These are phyloP conservation scores for Leptura quadrifasciata DNA, from an alignment of 2,888 invertebrate species.

Conservation along the genomic window DNA sequence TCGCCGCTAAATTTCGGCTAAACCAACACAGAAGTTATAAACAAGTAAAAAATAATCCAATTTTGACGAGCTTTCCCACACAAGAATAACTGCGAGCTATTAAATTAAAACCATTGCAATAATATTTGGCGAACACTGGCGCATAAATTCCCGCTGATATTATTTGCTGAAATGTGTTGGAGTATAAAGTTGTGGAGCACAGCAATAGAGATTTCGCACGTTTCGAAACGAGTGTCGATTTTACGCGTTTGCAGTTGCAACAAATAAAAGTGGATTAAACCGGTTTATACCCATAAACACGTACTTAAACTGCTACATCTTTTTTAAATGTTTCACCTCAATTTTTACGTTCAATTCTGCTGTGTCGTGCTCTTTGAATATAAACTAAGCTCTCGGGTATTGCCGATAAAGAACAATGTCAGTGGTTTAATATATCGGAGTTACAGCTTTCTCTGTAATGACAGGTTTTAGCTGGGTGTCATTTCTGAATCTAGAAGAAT, in stretches of 20 bases:
- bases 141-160: conserved; percentile 17
- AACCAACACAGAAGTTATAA: neutral
- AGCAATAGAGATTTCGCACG: conserved; percentile 51
- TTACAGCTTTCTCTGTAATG: neutral
- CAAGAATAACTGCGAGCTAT: neutral
- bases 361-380: conserved; percentile 18
- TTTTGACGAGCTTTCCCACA: neutral
- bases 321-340: conserved; percentile 47
- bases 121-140: conserved; percentile 5
- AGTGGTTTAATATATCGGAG: neutral
- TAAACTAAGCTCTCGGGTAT: conserved; percentile 22
- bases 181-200: conserved; percentile 48
- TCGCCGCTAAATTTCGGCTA: neutral
- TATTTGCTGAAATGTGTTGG: conserved; percentile 12
- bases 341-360: conserved; percentile 33
- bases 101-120: conserved; percentile 11
- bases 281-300: conserved; percentile 54
- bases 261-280: conserved; percentile 60
- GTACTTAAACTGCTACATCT: conserved; percentile 49
- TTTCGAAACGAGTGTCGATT: conserved; percentile 56
- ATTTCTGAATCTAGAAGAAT: neutral
- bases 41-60: conserved; percentile 10
- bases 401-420: conserved; percentile 23
- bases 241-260: conserved; percentile 55
- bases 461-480: neutral